Percentiles rank a stretch among this genome's conserved stretches.
These are phyloP conservation scores for Aulostomus chinensis DNA, from an alignment of 2,797 vertebrate species.

Conservation along the genomic window DNA sequence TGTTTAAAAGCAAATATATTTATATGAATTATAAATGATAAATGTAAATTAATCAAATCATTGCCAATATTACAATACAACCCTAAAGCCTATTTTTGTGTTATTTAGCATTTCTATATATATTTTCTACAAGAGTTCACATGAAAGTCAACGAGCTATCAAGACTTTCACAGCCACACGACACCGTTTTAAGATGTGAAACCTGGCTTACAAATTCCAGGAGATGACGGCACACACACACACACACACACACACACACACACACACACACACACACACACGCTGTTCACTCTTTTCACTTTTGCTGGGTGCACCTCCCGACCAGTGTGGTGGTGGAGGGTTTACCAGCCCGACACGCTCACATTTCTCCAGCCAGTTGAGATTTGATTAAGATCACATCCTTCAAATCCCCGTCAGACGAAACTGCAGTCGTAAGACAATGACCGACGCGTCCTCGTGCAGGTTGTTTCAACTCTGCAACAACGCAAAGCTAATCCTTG, in stretches of 20 bases:
- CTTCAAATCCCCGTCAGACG: conserved; percentile 91
- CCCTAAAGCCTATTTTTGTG: no score
- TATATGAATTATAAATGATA: no score
- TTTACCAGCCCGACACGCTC: conserved; percentile 84
- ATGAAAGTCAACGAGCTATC: no score
- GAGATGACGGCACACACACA: conserved; percentile 14
- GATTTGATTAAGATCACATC: conserved; percentile 98
- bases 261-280: conserved; percentile 1
- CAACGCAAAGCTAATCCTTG: conserved; percentile 86
- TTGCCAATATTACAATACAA: no score
- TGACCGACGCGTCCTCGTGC: conserved; percentile 84
- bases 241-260: neutral
- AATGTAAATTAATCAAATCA: no score
- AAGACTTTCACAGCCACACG: no score
- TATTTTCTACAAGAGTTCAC: no score
- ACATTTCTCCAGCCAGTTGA: conserved; percentile 89
- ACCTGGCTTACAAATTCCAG: conserved; percentile 27
- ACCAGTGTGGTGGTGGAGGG: conserved; percentile 83
- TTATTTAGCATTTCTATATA: no score
- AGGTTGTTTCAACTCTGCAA: conserved; percentile 90
- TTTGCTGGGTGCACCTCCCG: no score
- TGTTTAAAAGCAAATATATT: no score
- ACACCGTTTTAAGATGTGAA: conserved; percentile 24
- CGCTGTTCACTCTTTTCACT: conserved; percentile 18
- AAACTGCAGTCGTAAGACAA: conserved; percentile 91